phyloP scores from a whole-genome alignment of 2,888 invertebrate genomes.

The Drosophila paranaensis region DNA sequence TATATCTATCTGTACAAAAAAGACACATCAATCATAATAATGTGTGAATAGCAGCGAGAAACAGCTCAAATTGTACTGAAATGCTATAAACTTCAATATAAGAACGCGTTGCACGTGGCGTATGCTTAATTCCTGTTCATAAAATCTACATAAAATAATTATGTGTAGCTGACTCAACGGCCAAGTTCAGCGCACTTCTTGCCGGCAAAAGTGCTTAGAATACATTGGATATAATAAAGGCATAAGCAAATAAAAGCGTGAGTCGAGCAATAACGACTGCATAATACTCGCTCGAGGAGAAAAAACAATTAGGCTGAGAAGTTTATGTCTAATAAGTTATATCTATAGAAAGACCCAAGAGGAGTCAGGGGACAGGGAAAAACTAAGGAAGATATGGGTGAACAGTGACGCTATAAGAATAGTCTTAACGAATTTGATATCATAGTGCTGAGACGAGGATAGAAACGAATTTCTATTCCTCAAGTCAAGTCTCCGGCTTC shows the following conservation, averaged over 20 bases:
- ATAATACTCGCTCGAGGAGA: not conserved
- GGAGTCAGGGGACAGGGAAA: too few relatives aligned
- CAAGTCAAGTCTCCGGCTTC: not conserved
- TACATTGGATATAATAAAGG: not conserved
- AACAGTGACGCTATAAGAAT: too few relatives aligned
- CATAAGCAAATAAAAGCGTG: not conserved
- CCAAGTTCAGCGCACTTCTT: conserved; percentile 58
- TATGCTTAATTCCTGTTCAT: conserved; percentile 43
- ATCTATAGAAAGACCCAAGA: too few relatives aligned
- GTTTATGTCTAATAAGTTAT: too few relatives aligned
- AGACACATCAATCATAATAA: conserved; percentile 69
- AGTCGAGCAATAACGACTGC: not conserved
- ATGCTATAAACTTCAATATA: conserved; percentile 19
- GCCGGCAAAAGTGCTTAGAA: conserved; percentile 4
- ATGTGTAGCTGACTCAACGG: conserved; percentile 41
- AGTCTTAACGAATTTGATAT: too few relatives aligned
- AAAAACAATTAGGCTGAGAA: too few relatives aligned
- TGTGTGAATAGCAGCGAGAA: conserved; percentile 1
- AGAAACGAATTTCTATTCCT: not conserved
- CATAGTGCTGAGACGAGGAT: not conserved
- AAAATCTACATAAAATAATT: conserved; percentile 30
- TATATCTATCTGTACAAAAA: conserved; percentile 5
- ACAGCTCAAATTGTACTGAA: conserved; percentile 21
- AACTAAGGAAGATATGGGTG: too few relatives aligned
- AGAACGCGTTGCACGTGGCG: conserved; percentile 49